These are phyloP conservation scores for Drosophila yakuba DNA, from an alignment of 1,140 invertebrate genomes.

Conservation along the genomic window DNA sequence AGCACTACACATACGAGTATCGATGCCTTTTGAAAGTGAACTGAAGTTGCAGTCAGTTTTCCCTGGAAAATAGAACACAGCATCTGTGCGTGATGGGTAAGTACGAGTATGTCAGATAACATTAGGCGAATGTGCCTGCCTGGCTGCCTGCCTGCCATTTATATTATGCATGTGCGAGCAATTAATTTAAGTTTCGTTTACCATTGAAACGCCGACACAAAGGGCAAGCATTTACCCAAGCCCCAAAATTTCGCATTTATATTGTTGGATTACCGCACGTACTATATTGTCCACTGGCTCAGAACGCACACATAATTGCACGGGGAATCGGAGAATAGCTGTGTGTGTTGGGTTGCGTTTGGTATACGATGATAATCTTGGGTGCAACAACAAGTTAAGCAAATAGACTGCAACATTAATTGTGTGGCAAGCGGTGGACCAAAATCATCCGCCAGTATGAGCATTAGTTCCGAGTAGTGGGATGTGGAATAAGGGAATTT, in stretches of 20 bases:
- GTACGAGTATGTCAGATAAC: slow-evolving; percentile 68
- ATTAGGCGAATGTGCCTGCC: slow-evolving; percentile 63
- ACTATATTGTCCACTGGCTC: slow-evolving; percentile 58
- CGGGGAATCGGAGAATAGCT: slow-evolving; percentile 2
- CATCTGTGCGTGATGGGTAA: slow-evolving; percentile 58
- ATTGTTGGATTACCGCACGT: slow-evolving; percentile 76
- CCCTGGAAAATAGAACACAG: slow-evolving; percentile 2
- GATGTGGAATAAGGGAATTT: background rate
- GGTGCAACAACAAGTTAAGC: slow-evolving; percentile 74
- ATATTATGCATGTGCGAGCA: slow-evolving; percentile 80
- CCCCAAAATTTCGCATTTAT: slow-evolving; percentile 73
- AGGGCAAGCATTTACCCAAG: slow-evolving; percentile 1
- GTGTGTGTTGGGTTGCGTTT: too few species aligned
- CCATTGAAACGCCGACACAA: slow-evolving; percentile 64
- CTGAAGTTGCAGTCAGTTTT: slow-evolving; percentile 30
- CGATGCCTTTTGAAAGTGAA: slow-evolving; percentile 67
- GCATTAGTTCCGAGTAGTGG: slow-evolving; percentile 20
- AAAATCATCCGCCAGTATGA: slow-evolving; percentile 16
- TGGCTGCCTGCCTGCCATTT: slow-evolving; percentile 54
- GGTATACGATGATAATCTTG: slow-evolving; percentile 30
- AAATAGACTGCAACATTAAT: slow-evolving; percentile 83
- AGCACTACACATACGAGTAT: slow-evolving; percentile 36
- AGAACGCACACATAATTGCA: slow-evolving; percentile 49
- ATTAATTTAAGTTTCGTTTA: slow-evolving; percentile 82
- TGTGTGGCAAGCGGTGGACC: slow-evolving; percentile 68